phyloP scores from a whole-genome alignment of 2,797 vertebrate genomes.

The Pristis pectinata region DNA sequence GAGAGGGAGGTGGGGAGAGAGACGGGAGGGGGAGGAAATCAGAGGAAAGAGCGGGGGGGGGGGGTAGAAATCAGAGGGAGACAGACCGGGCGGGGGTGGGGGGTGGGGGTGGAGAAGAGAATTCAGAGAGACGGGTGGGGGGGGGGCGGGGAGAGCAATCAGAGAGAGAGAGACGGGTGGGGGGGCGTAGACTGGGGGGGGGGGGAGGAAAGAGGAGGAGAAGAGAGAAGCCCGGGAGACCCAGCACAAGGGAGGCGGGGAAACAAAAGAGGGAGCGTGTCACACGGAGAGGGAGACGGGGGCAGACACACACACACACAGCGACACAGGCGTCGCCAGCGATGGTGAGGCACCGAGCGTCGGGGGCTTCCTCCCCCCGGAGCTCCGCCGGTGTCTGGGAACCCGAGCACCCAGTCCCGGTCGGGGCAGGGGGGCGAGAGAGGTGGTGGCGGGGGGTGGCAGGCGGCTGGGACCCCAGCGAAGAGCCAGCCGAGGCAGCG shows the following conservation, averaged over 20 bases:
- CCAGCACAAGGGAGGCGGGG: not conserved
- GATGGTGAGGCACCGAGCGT: constrained; percentile 23
- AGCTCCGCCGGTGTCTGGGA: constrained; percentile 33
- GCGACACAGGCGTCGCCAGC: constrained; percentile 41
- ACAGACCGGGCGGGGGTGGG: not conserved
- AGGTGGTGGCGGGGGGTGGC: not conserved
- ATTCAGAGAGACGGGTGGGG: too few relatives aligned
- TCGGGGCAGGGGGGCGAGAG: constrained; percentile 38
- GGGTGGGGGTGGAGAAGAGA: not conserved
- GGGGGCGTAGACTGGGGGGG: too few relatives aligned
- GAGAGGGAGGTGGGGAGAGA: not conserved
- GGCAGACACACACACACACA: too few relatives aligned
- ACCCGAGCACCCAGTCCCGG: not conserved
- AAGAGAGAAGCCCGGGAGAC: not conserved
- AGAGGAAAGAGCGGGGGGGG: not conserved
- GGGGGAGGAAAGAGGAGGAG: not conserved
- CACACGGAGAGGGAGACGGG: constrained; percentile 36
- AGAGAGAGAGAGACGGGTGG: too few relatives aligned
- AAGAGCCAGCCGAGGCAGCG: too few relatives aligned
- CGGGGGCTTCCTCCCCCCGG: constrained; percentile 35
- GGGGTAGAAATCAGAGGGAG: too few relatives aligned
- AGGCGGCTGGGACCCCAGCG: too few relatives aligned
- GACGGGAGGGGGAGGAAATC: not conserved
- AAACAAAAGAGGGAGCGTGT: constrained; percentile 12
- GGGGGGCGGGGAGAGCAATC: too few relatives aligned